These are phyloP conservation scores for Meleagris gallopavo DNA, from an alignment of 2,113 vertebrate genomes.

Conservation along the genomic window DNA sequence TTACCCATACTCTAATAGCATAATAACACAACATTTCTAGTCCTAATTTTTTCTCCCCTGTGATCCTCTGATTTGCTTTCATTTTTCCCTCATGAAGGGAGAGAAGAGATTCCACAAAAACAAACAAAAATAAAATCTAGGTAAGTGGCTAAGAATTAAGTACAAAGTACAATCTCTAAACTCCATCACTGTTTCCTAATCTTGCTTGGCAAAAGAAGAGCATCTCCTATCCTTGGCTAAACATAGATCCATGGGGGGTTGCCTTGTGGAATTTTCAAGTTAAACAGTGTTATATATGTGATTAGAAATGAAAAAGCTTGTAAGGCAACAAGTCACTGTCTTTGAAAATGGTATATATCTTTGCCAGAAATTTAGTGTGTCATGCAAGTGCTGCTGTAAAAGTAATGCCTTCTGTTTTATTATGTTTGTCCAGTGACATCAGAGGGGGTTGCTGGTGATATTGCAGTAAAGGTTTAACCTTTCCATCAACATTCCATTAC, in stretches of 20 bases:
- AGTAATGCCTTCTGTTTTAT: too few species aligned
- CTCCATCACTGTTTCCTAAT: too few species aligned
- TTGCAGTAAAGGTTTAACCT: too few species aligned
- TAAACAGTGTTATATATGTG: neutral
- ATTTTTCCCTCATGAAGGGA: neutral
- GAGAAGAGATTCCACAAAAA: neutral
- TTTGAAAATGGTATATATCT: neutral
- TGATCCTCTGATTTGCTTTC: neutral
- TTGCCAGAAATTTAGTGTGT: neutral
- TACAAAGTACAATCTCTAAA: neutral
- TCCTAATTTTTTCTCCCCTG: neutral
- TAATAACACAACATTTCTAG: neutral
- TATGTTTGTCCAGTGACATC: too few species aligned
- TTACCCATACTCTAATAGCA: neutral
- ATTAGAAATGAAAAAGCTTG: neutral
- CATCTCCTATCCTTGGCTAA: neutral
- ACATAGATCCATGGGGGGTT: accelerated
- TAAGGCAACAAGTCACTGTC: neutral
- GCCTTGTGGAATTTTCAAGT: neutral
- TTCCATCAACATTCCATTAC: too few species aligned
- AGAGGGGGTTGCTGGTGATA: too few species aligned
- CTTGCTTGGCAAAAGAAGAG: neutral
- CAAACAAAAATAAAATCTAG: neutral
- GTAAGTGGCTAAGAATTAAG: neutral
- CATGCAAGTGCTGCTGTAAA: too few species aligned